phyloP scores from a whole-genome alignment of 2,888 invertebrate genomes.

The Drosophila anomalata region DNA sequence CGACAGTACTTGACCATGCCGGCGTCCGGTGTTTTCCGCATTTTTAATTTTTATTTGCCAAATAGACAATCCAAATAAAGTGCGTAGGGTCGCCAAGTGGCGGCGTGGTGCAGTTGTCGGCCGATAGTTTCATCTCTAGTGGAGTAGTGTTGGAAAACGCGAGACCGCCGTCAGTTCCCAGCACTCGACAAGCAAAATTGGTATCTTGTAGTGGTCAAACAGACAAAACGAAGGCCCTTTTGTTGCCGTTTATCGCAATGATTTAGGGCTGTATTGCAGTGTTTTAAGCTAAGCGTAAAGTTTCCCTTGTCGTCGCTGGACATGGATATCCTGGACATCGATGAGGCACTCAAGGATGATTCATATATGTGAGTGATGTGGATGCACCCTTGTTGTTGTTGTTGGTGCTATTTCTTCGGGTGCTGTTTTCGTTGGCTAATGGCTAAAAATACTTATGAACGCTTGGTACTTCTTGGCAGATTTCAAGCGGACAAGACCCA shows the following conservation, averaged over 20 bases:
- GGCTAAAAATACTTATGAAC: constrained; percentile 42
- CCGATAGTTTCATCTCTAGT: constrained; percentile 23
- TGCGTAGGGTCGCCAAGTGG: constrained; percentile 2
- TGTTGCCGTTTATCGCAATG: constrained; percentile 42
- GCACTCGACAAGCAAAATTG: constrained; percentile 34
- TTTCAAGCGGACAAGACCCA: constrained; percentile 83
- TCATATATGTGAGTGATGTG: constrained; percentile 82
- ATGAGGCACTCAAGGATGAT: constrained; percentile 83
- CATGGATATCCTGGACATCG: constrained; percentile 84
- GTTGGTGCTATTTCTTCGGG: constrained; percentile 17
- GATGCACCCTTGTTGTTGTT: constrained; percentile 30
- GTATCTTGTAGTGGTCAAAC: constrained; percentile 43
- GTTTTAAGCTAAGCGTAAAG: constrained; percentile 36
- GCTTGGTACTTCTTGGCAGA: constrained; percentile 57
- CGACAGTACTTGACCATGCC: constrained; percentile 32
- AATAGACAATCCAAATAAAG: constrained; percentile 19
- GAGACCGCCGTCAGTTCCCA: neutral
- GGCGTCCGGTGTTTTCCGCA: constrained; percentile 5
- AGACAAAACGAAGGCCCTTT: constrained; percentile 34
- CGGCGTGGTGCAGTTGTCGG: neutral
- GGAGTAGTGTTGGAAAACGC: neutral
- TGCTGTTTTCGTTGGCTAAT: constrained; percentile 9
- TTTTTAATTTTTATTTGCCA: constrained; percentile 19
- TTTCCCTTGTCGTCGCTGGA: constrained; percentile 38
- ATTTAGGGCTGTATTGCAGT: constrained; percentile 36